phyloP scores from a whole-genome alignment of 2,113 vertebrate species.

The Benitochromis conjunctus region DNA sequence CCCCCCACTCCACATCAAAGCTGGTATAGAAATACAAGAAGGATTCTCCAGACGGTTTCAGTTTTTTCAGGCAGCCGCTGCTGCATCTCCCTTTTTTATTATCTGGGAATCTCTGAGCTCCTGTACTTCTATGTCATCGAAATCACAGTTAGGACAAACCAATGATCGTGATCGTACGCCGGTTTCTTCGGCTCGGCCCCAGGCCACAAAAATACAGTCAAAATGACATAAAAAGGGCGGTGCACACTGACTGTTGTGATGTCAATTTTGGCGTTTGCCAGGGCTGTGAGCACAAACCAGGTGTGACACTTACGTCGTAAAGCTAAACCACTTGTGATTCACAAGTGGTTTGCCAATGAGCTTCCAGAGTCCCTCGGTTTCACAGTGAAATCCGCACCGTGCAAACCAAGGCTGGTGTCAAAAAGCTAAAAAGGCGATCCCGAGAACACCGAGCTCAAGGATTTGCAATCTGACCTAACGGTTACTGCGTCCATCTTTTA shows the following conservation, averaged over 20 bases:
- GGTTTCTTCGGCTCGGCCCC: background rate
- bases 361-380: background rate
- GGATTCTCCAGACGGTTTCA: background rate
- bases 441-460: background rate
- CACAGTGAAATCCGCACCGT: background rate
- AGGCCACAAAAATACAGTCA: background rate
- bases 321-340: background rate
- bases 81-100: background rate
- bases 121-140: background rate
- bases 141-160: background rate
- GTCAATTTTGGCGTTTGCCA: background rate
- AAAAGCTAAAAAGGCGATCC: background rate
- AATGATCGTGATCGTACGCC: rapidly evolving
- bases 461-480: background rate
- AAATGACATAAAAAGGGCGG: background rate
- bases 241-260: background rate
- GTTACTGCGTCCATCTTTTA: background rate
- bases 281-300: background rate
- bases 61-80: background rate
- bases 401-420: background rate
- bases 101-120: background rate
- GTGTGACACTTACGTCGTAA: background rate
- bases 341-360: background rate
- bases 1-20: rapidly evolving
- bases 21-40: background rate